Percentiles rank a stretch among this genome's conserved stretches.
phyloP scores from a whole-genome alignment of 2,797 vertebrate species.

The Lophius americanus region DNA sequence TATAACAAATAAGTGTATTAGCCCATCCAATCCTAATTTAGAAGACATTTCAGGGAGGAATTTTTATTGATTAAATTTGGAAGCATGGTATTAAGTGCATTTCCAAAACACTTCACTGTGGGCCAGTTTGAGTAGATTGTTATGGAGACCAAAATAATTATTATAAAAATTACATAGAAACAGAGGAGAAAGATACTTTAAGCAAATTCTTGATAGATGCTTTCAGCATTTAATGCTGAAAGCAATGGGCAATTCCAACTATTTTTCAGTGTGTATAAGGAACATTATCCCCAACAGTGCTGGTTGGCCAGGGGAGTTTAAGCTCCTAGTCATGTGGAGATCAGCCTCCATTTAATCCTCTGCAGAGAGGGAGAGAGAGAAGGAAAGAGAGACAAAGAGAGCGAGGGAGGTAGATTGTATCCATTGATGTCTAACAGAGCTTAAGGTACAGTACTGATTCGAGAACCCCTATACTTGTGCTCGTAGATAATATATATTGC shows the following conservation, averaged over 20 bases:
- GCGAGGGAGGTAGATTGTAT: constrained; percentile 15
- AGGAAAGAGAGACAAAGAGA: constrained; percentile 28
- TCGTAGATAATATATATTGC: neutral
- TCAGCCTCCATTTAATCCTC: constrained; percentile 80
- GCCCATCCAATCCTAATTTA: too few species aligned
- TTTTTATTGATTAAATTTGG: too few species aligned
- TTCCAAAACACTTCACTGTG: too few species aligned
- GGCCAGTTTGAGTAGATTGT: too few species aligned
- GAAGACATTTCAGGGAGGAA: too few species aligned
- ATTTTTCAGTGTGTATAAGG: constrained; percentile 9
- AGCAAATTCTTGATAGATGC: too few species aligned
- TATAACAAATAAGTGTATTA: too few species aligned
- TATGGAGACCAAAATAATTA: too few species aligned
- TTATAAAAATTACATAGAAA: too few species aligned
- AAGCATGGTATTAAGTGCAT: too few species aligned
- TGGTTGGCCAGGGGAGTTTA: constrained; percentile 65
- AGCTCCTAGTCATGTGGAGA: constrained; percentile 78
- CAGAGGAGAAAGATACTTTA: too few species aligned
- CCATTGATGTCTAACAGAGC: constrained; percentile 37
- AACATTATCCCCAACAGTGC: constrained; percentile 38
- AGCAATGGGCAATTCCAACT: too few species aligned
- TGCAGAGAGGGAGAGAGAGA: constrained; percentile 31
- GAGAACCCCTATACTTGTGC: neutral
- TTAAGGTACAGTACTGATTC: constrained; percentile 25
- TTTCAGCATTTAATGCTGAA: neutral